Conservation (phyloP, 2,888 invertebrate species). For the Luperina nickerlii region DNA sequence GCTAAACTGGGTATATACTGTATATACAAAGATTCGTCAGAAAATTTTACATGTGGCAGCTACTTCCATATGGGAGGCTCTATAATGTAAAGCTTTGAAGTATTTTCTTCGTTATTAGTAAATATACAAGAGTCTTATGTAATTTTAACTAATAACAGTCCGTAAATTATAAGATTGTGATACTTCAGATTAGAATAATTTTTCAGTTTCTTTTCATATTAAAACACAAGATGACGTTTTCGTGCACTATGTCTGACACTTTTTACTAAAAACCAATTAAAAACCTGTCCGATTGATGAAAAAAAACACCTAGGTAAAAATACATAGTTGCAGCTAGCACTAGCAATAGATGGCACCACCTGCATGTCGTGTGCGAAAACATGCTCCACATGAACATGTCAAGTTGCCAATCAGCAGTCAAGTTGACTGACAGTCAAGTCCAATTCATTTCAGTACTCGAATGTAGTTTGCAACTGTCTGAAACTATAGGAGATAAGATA, state of each 20-base stretch:
- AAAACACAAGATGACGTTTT: background rate
- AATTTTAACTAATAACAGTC: background rate
- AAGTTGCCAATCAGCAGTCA: constrained; percentile 56
- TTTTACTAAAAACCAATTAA: constrained; percentile 10
- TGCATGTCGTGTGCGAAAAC: constrained; percentile 21
- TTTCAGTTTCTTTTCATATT: background rate
- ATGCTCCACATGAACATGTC: constrained; percentile 44
- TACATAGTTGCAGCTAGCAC: background rate
- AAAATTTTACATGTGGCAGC: background rate
- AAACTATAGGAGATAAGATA: background rate
- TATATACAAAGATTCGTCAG: background rate
- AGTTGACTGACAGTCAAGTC: constrained; percentile 49
- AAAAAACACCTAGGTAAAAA: background rate
- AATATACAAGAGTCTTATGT: background rate
- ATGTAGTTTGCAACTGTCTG: constrained; percentile 33
- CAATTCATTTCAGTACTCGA: constrained; percentile 24
- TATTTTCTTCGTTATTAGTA: background rate
- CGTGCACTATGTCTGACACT: background rate
- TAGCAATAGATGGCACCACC: constrained; percentile 37
- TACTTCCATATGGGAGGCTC: background rate
- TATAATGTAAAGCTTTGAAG: background rate
- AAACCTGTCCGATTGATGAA: background rate
- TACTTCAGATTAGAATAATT: background rate
- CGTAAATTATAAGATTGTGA: background rate
- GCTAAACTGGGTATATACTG: background rate